Percentiles rank a stretch among this genome's conserved stretches.
Conservation (phyloP, 2,113 vertebrate genomes). For the Nannospalax galili region DNA sequence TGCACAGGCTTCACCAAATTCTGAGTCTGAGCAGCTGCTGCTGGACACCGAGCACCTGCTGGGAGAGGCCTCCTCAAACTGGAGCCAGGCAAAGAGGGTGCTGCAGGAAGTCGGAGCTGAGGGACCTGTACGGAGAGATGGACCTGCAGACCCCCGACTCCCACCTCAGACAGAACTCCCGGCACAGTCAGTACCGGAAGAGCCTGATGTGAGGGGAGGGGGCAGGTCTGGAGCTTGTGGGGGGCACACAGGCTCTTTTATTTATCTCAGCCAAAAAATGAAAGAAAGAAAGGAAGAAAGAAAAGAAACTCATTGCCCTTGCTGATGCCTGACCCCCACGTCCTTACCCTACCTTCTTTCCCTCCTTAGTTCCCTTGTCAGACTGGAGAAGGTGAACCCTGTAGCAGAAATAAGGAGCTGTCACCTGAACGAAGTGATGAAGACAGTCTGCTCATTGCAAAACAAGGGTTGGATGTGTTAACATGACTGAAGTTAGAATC, state of each 20-base stretch:
- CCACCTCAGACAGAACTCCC: slow-evolving; percentile 83
- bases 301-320: neutral
- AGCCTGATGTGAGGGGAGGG: slow-evolving; percentile 91
- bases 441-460: neutral
- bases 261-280: slow-evolving; percentile 80
- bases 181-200: slow-evolving; percentile 86
- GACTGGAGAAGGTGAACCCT: neutral
- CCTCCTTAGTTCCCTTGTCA: neutral
- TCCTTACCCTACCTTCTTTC: neutral
- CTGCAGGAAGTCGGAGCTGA: slow-evolving; percentile 94
- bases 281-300: too few species aligned
- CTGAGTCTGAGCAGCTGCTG: slow-evolving; percentile 84
- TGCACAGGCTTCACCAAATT: slow-evolving; percentile 75
- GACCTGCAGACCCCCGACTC: slow-evolving; percentile 86
- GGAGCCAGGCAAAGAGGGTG: slow-evolving; percentile 93
- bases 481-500: too few species aligned
- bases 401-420: neutral
- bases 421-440: neutral
- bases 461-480: too few species aligned
- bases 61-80: slow-evolving; percentile 90
- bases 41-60: slow-evolving; percentile 92
- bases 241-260: slow-evolving; percentile 61
- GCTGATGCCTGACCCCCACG: neutral
- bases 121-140: slow-evolving; percentile 90
- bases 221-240: neutral